Base-by-base conservation (phyloP, 2,888 invertebrate species). In the Cataglyphis albicans region DNA sequence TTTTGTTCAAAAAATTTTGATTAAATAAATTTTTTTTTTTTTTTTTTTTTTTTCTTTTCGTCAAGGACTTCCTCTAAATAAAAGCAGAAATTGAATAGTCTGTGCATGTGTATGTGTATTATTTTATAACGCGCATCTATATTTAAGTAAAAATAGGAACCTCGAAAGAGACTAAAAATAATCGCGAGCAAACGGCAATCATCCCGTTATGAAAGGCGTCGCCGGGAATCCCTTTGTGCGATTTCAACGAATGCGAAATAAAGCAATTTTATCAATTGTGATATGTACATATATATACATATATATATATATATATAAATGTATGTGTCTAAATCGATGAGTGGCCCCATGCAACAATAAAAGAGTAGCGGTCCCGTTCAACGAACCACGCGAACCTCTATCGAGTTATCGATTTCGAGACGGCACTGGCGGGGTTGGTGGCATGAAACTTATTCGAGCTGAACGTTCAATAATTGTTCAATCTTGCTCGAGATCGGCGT, bases 381-480 rank as follows among this genome's bases (percentile, higher is more conserved):
- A 86, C 87, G 88, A 88, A 90, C 88, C 84, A 68, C 82, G 72
- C 55, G 64, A 70, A 72, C 74, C 65, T 78, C 78, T 78, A 75
- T 41, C 74, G 84, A 55, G 55, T 82, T 90, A 87, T 90, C 84
- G 88, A 87, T 89, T 86, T 63, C 81, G 78, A 85, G 75, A 81
- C 72, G 86, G 74, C 78, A 86, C 29, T 48, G 48, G 65, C 38
- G 38, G 84, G 88, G 90, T 90, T 90, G 89, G 86, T 86, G 91
- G 90, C 88, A 88, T 87, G 88, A 90, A 91, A 91, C 86, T 92
- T 89, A 89, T 84, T 90, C 90, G 84, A 84, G 90, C 85, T 86
- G 90, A 92, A 92, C 90, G 90, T 90, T 91, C 92, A 89, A 92
- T 92, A 92, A 92, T 92, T 92, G 92, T 89, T 92, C 91, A 89